Percentiles rank a stretch among this genome's conserved stretches.
phyloP scores from a whole-genome alignment of 1,140 invertebrate species.

The Catajapyx aquilonaris region DNA sequence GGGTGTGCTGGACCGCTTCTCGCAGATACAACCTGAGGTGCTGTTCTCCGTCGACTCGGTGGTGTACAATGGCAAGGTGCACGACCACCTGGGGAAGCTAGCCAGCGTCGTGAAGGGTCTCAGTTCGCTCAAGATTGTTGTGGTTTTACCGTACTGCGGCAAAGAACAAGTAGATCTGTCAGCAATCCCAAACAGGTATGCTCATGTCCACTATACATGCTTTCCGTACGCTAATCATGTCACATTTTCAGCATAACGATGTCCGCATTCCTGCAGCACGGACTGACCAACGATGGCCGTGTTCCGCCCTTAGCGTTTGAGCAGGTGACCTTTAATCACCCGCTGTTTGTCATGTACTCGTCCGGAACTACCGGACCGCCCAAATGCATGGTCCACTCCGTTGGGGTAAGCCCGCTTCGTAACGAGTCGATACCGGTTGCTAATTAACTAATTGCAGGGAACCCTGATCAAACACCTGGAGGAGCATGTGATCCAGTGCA shows the following conservation, averaged over 20 bases:
- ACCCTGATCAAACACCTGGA: constrained; percentile 33
- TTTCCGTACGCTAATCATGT: too few relatives aligned
- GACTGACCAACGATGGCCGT: constrained; percentile 10
- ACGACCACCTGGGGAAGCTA: constrained; percentile 27
- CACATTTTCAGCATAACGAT: too few relatives aligned
- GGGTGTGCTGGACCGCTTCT: constrained; percentile 27
- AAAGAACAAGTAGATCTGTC: constrained; percentile 15
- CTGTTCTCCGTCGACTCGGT: constrained; percentile 30
- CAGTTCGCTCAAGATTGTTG: too few relatives aligned
- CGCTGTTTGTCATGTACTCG: constrained; percentile 37
- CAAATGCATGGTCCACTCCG: constrained; percentile 38
- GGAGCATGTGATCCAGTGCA: constrained; percentile 31
- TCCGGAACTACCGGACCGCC: constrained; percentile 37
- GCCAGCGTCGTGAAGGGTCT: constrained; percentile 24
- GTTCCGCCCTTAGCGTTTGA: constrained; percentile 22
- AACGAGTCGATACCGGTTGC: not conserved
- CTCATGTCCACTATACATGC: not conserved
- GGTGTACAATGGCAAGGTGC: constrained; percentile 31
- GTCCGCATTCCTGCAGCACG: not conserved
- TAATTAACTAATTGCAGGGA: constrained; percentile 20
- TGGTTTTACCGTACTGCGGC: too few relatives aligned
- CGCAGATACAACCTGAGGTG: constrained; percentile 28
- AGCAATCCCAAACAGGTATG: constrained; percentile 19
- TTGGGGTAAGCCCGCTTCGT: constrained; percentile 23
- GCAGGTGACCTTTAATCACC: constrained; percentile 35